Base-by-base conservation (phyloP, 2,888 invertebrate genomes). In the Drosophila setosimentum region DNA sequence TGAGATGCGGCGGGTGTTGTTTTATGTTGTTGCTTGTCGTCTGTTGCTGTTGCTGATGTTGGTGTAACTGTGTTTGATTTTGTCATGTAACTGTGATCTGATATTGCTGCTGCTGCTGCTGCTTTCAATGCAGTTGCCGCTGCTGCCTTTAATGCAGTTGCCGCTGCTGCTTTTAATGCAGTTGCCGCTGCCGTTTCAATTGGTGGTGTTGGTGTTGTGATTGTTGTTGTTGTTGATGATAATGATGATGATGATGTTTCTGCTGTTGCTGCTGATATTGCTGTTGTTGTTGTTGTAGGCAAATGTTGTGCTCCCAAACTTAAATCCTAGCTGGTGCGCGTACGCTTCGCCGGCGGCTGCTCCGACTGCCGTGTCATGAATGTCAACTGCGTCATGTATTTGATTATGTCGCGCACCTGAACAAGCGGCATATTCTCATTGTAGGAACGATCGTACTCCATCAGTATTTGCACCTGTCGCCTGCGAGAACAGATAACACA, bases 361-460 rank as follows among this genome's bases (percentile, higher is more conserved):
- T 93, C 93, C 82, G 92, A 91, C 77, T 91, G 92, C 80, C 93
- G 92, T 93, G 97, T 95, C 96, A 97, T 97, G 94, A 97, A 97
- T 92, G 96, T 96, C 93, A 97, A 94, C 93, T 97, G 97, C 35
- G 96, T 96, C 97, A 97, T 97, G 93, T 95, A 97, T 91, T 96
- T 95, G 94, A 97, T 96, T 76, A 97, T 96, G 94, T 96, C 97
- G 75, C 96, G 95, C 82, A 97, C 96, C 94, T 96, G 96, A 65
- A 97, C 96, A 83, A 97, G 93, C 48, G 97, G 97, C 92, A 96
- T 94, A 59, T 95, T 95, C 91, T 97, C 97, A 91, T 95, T 94
- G 70, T 95, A 95, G 48, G 95, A 96, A 91, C 96, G 97, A 89
- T 96, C 96, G 45, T 95, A 95, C 91, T 96, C 96, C 91, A 96